A percentile compares a stretch with the other conserved stretches of the same genome.
These are phyloP conservation scores for Timandra comae DNA, from an alignment of 2,888 invertebrate genomes.

Conservation along the genomic window DNA sequence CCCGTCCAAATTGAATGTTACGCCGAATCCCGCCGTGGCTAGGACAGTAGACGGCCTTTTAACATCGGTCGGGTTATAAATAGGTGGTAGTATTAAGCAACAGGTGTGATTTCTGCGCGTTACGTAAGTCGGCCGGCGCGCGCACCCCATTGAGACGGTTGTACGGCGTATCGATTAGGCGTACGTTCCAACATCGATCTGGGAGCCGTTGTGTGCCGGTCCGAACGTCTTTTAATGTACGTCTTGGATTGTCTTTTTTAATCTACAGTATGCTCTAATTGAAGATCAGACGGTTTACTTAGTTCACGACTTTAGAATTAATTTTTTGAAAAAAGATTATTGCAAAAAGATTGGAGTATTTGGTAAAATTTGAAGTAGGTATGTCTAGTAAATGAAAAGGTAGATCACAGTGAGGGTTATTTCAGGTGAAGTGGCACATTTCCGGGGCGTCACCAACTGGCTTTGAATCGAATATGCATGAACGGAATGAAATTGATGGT, in stretches of 20 bases:
- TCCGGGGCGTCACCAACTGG: conserved; percentile 22
- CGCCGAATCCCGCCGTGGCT: conserved; percentile 15
- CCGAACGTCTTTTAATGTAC: conserved; percentile 49
- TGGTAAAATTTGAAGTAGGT: no score
- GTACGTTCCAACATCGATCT: conserved; percentile 61
- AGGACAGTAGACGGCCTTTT: conserved; percentile 32
- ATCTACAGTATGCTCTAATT: conserved; percentile 26
- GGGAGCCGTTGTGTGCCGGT: conserved; percentile 41
- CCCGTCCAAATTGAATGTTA: conserved; percentile 40
- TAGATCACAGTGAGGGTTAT: conserved; percentile 8
- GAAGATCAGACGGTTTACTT: conserved; percentile 19
- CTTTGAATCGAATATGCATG: conserved; percentile 24
- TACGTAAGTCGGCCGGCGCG: conserved; percentile 67
- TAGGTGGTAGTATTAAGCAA: conserved; percentile 66
- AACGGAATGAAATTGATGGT: conserved; percentile 25
- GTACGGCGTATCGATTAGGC: conserved; percentile 67
- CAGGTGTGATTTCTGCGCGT: conserved; percentile 66
- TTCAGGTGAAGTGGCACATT: conserved; percentile 21
- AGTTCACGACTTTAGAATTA: conserved; percentile 9
- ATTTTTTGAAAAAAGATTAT: no score
- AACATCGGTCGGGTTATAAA: conserved; percentile 47
- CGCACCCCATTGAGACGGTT: conserved; percentile 67
- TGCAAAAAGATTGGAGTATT: no score
- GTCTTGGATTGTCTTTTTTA: conserved; percentile 43
- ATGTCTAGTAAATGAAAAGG: conserved; percentile 10